Conservation (phyloP, 1,140 invertebrate species). For the Reticulitermes speratus region DNA sequence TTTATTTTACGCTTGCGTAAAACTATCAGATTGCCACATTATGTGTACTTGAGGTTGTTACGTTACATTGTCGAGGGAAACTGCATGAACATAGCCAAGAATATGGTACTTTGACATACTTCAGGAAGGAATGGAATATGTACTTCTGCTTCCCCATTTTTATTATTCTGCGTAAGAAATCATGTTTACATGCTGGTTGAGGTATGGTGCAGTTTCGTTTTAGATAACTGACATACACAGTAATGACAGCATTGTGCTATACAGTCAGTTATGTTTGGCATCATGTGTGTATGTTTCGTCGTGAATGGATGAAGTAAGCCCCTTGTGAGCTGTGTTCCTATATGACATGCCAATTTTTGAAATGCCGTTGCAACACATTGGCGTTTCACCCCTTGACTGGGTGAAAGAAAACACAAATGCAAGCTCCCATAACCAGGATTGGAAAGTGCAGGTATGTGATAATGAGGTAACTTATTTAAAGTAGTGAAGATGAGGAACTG, state of each 20-base stretch:
- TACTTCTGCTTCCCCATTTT: neutral
- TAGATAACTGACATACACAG: neutral
- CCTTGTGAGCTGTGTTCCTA: neutral
- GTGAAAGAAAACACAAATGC: conserved; percentile 31
- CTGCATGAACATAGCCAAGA: neutral
- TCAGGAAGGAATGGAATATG: neutral
- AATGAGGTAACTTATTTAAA: neutral
- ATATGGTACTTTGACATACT: neutral
- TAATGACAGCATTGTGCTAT: neutral
- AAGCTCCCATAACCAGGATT: conserved; percentile 28
- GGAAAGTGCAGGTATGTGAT: conserved; percentile 33
- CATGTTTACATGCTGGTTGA: neutral
- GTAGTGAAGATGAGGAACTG: neutral
- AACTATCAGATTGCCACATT: neutral
- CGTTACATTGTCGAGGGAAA: neutral
- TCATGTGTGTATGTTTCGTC: neutral
- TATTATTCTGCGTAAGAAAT: neutral
- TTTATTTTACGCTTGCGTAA: neutral
- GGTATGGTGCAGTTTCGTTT: neutral
- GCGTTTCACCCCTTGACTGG: conserved; percentile 34
- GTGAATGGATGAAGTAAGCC: neutral
- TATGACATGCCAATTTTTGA: neutral
- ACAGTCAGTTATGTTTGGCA: neutral
- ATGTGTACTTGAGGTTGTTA: neutral
- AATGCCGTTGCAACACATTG: conserved; percentile 35